Evolutionary conservation across 2,888 invertebrate species (phyloP).

Genomic region (Apamea anceps): DNA sequence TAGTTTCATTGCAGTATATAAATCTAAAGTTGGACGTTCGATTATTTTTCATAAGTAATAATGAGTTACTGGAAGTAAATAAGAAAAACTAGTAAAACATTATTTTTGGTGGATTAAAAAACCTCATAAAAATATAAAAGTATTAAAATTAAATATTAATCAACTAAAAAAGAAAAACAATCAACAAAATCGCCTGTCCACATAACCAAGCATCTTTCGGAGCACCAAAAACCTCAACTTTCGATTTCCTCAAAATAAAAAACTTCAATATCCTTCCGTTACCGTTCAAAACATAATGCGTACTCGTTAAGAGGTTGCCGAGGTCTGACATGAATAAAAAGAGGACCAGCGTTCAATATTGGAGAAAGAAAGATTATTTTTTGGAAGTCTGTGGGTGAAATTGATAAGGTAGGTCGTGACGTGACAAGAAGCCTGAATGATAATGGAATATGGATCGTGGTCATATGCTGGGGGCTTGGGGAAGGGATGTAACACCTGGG

Average conservation of each 20-base stretch:
- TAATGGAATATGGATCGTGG: constrained; percentile 27
- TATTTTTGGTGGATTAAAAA: no score
- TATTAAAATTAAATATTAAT: not conserved
- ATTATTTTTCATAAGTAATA: no score
- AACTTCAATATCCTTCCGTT: constrained; percentile 18
- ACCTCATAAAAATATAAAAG: not conserved
- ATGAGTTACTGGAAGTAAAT: no score
- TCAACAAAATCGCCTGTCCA: not conserved
- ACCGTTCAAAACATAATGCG: constrained; percentile 48
- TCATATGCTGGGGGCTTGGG: not conserved
- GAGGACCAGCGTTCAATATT: constrained; percentile 38
- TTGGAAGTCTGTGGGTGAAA: constrained; percentile 37
- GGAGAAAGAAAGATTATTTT: constrained; percentile 56
- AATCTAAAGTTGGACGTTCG: no score
- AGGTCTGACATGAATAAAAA: constrained; percentile 49
- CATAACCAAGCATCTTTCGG: constrained; percentile 15
- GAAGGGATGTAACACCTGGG: constrained; percentile 25
- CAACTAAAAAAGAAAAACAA: not conserved
- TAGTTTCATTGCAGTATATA: no score
- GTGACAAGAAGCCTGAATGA: constrained; percentile 44
- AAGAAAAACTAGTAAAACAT: no score
- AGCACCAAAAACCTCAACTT: not conserved
- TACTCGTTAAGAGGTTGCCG: constrained; percentile 30
- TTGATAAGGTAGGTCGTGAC: constrained; percentile 52
- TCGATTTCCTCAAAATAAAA: constrained; percentile 36